Evolutionary conservation across 2,113 vertebrate species (phyloP).

Genomic region (Oncorhynchus mykiss): DNA sequence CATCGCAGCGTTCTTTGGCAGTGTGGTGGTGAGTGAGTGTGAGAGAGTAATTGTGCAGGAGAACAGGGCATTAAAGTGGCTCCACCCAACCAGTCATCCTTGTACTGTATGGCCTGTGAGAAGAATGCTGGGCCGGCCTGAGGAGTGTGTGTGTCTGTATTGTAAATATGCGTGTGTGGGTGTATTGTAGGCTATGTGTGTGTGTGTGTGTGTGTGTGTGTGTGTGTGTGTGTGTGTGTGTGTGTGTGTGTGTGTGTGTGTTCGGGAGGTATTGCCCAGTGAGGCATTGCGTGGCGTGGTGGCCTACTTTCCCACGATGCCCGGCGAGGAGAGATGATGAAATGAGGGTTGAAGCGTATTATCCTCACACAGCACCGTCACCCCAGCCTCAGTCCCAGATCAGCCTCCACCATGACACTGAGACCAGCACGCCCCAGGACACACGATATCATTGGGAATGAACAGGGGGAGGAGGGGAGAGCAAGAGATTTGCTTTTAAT

Average conservation of each 20-base stretch:
- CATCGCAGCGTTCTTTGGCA: constrained; percentile 13
- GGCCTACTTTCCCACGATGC: constrained; percentile 46
- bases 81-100: constrained; percentile 29
- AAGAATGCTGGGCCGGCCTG: not conserved
- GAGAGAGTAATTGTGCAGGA: constrained; percentile 52
- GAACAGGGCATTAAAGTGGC: constrained; percentile 44
- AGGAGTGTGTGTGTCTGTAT: not conserved
- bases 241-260: constrained; percentile 13
- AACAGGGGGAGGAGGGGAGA: not conserved
- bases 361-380: constrained; percentile 8
- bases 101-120: not conserved
- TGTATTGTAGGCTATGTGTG: constrained; percentile 2
- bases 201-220: constrained; percentile 12
- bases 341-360: constrained; percentile 40
- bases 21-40: constrained; percentile 31
- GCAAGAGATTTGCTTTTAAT: not conserved
- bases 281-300: constrained; percentile 30
- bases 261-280: constrained; percentile 19
- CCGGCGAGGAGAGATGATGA: constrained; percentile 32
- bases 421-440: constrained; percentile 9
- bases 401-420: constrained; percentile 10
- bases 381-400: not conserved
- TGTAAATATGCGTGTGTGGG: constrained; percentile 1
- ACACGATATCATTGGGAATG: constrained; percentile 2
- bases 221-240: constrained; percentile 12